Evolutionary conservation across 1,140 invertebrate genomes (phyloP).

Genomic region (Philopotamus ludificatus): DNA sequence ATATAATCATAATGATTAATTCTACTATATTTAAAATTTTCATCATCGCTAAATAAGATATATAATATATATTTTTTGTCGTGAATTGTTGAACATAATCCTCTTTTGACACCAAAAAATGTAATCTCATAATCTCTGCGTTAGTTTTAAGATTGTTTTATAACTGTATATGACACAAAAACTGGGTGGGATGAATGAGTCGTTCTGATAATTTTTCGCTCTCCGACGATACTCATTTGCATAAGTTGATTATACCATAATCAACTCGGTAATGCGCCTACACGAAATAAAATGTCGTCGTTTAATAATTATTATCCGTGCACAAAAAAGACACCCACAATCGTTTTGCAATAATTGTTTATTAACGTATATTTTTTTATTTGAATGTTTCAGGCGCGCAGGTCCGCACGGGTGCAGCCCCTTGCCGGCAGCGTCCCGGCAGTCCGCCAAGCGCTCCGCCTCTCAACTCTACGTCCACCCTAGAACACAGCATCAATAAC

Average conservation of each 20-base stretch:
- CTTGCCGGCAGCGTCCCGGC: slow-evolving; percentile 28
- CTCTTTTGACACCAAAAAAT: too few species aligned
- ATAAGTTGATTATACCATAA: not conserved
- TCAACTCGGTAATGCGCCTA: not conserved
- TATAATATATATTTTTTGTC: too few species aligned
- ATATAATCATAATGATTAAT: too few species aligned
- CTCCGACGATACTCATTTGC: too few species aligned
- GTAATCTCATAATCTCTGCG: too few species aligned
- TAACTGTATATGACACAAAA: too few species aligned
- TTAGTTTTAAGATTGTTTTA: too few species aligned
- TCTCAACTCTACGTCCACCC: slow-evolving; percentile 1
- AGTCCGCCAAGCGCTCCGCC: slow-evolving; percentile 18
- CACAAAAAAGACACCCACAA: not conserved
- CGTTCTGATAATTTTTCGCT: not conserved
- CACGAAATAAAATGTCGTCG: not conserved
- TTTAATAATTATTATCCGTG: not conserved
- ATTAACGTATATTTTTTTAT: not conserved
- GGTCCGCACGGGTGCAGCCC: slow-evolving; percentile 30
- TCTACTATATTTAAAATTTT: too few species aligned
- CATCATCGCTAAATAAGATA: too few species aligned
- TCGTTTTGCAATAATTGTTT: not conserved
- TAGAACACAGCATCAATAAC: slow-evolving; percentile 35
- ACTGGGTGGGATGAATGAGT: too few species aligned
- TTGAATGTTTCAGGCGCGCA: slow-evolving; percentile 31
- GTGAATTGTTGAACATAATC: too few species aligned